Conservation (phyloP, 2,797 vertebrate species). For the Threskiornis aethiopicus region DNA sequence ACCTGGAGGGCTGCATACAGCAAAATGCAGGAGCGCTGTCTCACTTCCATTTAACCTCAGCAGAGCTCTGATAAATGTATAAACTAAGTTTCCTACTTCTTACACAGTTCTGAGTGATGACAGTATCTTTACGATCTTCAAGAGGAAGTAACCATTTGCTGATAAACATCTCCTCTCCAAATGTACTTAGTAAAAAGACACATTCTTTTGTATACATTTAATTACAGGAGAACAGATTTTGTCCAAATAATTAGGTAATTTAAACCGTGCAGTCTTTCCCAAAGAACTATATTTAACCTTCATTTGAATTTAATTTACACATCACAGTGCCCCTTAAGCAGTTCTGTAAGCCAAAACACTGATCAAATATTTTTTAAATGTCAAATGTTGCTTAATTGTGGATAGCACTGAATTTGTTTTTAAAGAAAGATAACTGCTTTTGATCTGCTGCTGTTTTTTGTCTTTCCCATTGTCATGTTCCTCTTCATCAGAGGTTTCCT, state of each 20-base stretch:
- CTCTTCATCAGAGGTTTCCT: conserved; percentile 26
- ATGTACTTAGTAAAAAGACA: conserved; percentile 39
- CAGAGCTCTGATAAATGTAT: not conserved
- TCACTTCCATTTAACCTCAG: not conserved
- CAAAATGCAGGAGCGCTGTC: not conserved
- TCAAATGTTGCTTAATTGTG: conserved; percentile 70
- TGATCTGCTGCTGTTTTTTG: conserved; percentile 41
- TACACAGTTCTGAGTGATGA: not conserved
- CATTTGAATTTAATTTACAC: conserved; percentile 77
- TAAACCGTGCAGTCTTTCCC: conserved; percentile 65
- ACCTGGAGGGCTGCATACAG: not conserved
- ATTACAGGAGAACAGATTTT: conserved; percentile 75
- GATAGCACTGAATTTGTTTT: conserved; percentile 62
- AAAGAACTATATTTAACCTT: conserved; percentile 76
- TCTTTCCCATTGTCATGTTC: conserved; percentile 38
- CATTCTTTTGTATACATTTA: conserved; percentile 68
- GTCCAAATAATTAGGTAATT: conserved; percentile 77
- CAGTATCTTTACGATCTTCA: conserved; percentile 15
- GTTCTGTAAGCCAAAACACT: conserved; percentile 72
- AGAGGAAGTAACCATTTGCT: conserved; percentile 33
- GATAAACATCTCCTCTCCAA: conserved; percentile 57
- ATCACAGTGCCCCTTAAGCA: conserved; percentile 64
- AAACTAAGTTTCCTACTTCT: not conserved
- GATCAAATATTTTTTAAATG: conserved; percentile 77
- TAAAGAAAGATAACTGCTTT: conserved; percentile 47